Percentiles rank a stretch among this genome's conserved stretches.
Evolutionary conservation across 2,888 invertebrate genomes (phyloP).

Genomic region (Rotaria macrura): DNA sequence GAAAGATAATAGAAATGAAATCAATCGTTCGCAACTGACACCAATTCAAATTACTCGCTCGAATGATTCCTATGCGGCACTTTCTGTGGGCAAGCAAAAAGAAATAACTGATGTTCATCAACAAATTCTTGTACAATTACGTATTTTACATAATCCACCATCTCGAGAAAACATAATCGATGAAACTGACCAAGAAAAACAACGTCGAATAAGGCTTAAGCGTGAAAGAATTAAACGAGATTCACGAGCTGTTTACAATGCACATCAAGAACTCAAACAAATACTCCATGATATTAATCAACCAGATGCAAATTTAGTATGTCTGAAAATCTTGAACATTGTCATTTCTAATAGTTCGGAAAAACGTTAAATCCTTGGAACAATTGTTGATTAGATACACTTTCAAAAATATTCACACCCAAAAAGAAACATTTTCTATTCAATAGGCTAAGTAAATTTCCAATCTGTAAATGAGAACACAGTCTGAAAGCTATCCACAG

Average conservation of each 20-base stretch:
- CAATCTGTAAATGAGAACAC: too few relatives aligned
- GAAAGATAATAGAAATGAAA: not conserved
- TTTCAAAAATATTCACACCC: too few relatives aligned
- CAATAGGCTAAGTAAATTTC: too few relatives aligned
- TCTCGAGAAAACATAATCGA: not conserved
- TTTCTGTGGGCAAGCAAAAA: not conserved
- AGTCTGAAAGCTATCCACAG: too few relatives aligned
- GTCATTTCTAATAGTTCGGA: too few relatives aligned
- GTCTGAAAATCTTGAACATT: not conserved
- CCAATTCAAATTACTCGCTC: not conserved
- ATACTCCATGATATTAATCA: not conserved
- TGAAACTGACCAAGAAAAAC: conserved; percentile 22
- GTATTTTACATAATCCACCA: conserved; percentile 15
- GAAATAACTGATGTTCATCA: not conserved
- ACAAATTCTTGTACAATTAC: not conserved
- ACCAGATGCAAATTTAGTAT: not conserved
- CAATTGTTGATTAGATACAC: too few relatives aligned
- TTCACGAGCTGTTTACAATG: conserved; percentile 5
- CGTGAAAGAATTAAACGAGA: not conserved
- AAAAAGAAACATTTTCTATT: too few relatives aligned
- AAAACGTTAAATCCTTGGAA: too few relatives aligned
- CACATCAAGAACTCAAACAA: conserved; percentile 17
- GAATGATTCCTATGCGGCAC: not conserved
- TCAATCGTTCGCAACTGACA: not conserved
- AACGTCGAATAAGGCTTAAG: conserved; percentile 9